phyloP scores from a whole-genome alignment of 1,140 invertebrate genomes.

The Caenorhabditis elegans region DNA sequence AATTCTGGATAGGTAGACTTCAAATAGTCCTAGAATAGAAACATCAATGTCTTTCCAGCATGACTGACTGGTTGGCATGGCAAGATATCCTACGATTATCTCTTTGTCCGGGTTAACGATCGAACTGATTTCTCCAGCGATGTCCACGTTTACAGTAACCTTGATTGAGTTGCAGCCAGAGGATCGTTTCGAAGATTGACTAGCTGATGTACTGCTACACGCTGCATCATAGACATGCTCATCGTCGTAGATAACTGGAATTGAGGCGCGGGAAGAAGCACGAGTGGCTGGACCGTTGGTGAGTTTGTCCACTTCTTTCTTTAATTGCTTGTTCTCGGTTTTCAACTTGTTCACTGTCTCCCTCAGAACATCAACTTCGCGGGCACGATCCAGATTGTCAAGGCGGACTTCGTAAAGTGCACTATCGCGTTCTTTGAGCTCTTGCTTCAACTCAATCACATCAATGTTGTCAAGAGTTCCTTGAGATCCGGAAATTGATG shows the following conservation, averaged over 20 bases:
- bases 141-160: slow-evolving; percentile 46
- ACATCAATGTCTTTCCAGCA: slow-evolving; percentile 88
- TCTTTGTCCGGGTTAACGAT: slow-evolving; percentile 48
- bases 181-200: slow-evolving; percentile 33
- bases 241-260: slow-evolving; percentile 44
- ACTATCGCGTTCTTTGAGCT: slow-evolving; percentile 90
- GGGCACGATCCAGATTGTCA: slow-evolving; percentile 90
- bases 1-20: slow-evolving; percentile 85
- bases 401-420: slow-evolving; percentile 91
- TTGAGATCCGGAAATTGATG: slow-evolving; percentile 34
- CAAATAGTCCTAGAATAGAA: slow-evolving; percentile 84
- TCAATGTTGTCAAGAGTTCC: slow-evolving; percentile 53
- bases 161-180: slow-evolving; percentile 36
- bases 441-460: slow-evolving; percentile 85
- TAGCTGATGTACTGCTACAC: slow-evolving; percentile 11
- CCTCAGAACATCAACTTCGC: slow-evolving; percentile 91
- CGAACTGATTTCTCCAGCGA: slow-evolving; percentile 36
- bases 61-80: slow-evolving; percentile 44
- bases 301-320: slow-evolving; percentile 91
- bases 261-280: slow-evolving; percentile 46
- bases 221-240: slow-evolving; percentile 43
- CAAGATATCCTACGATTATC: slow-evolving; percentile 76
- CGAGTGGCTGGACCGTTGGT: slow-evolving; percentile 34
- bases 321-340: slow-evolving; percentile 92
- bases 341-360: slow-evolving; percentile 95